These are phyloP conservation scores for Tetrapedia diversipes DNA, from an alignment of 2,888 invertebrate species.

Conservation along the genomic window DNA sequence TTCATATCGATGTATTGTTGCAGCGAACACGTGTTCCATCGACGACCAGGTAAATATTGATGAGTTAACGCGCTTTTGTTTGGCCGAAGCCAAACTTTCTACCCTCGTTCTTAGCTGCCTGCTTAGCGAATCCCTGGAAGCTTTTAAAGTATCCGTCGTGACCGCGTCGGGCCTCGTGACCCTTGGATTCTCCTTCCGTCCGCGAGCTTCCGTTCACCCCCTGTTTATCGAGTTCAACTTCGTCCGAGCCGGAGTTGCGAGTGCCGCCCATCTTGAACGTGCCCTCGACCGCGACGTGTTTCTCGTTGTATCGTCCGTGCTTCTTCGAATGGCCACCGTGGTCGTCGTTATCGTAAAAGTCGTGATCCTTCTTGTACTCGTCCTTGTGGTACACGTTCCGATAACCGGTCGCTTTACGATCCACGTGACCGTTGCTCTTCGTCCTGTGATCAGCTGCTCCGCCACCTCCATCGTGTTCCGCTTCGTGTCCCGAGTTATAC, in stretches of 20 bases:
- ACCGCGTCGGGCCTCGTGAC: slow-evolving; percentile 85
- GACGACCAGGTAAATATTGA: no score
- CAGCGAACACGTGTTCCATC: no score
- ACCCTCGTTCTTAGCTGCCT: slow-evolving; percentile 84
- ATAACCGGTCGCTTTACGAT: slow-evolving; percentile 87
- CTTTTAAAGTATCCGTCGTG: slow-evolving; percentile 82
- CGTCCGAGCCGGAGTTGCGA: slow-evolving; percentile 83
- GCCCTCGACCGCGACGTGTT: slow-evolving; percentile 85
- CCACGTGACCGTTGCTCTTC: slow-evolving; percentile 84
- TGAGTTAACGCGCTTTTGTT: slow-evolving; percentile 18
- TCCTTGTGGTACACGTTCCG: slow-evolving; percentile 89
- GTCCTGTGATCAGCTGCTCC: slow-evolving; percentile 83
- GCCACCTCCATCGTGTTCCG: slow-evolving; percentile 81
- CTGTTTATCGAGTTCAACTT: slow-evolving; percentile 84
- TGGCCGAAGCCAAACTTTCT: slow-evolving; percentile 63
- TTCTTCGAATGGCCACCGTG: slow-evolving; percentile 87
- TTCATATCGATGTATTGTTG: no score
- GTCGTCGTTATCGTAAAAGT: slow-evolving; percentile 89
- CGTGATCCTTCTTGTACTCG: slow-evolving; percentile 89
- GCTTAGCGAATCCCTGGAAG: slow-evolving; percentile 84
- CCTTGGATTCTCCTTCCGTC: slow-evolving; percentile 84
- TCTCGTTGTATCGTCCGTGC: slow-evolving; percentile 85
- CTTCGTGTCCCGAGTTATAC: slow-evolving; percentile 82
- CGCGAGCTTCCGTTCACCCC: slow-evolving; percentile 85
- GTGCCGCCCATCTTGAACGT: slow-evolving; percentile 85